Conservation (phyloP, 1,140 invertebrate genomes). For the Leptinotarsa lineolata region DNA sequence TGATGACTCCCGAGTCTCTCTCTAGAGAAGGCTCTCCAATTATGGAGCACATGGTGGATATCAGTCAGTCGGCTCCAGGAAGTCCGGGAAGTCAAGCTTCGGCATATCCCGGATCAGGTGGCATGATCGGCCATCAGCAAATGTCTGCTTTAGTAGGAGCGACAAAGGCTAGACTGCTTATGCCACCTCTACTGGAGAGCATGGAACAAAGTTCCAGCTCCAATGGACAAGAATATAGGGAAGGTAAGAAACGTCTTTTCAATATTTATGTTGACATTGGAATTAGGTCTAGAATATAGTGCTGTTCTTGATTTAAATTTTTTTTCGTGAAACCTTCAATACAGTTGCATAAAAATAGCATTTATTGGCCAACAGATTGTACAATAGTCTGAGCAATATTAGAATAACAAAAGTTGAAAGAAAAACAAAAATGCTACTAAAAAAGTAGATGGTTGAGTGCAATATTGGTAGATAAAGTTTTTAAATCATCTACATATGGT, state of each 20-base stretch:
- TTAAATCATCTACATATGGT: too few species aligned
- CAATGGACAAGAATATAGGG: constrained; percentile 53
- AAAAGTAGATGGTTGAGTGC: too few species aligned
- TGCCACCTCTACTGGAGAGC: constrained; percentile 47
- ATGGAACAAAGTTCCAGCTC: constrained; percentile 42
- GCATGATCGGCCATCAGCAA: constrained; percentile 56
- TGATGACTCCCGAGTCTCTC: constrained; percentile 86
- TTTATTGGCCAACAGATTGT: too few species aligned
- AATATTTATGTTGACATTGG: not conserved
- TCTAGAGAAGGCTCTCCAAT: constrained; percentile 83
- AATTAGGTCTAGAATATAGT: too few species aligned
- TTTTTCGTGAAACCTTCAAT: too few species aligned
- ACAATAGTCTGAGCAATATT: too few species aligned
- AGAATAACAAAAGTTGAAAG: too few species aligned
- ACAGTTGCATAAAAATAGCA: too few species aligned
- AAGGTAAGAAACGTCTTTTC: constrained; percentile 41
- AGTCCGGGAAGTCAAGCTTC: constrained; percentile 60
- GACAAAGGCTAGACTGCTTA: constrained; percentile 56
- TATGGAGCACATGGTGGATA: constrained; percentile 66
- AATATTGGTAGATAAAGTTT: too few species aligned
- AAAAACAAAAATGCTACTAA: too few species aligned
- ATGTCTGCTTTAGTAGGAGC: constrained; percentile 56
- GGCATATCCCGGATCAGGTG: constrained; percentile 46
- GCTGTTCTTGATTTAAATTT: too few species aligned
- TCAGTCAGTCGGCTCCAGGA: constrained; percentile 73